phyloP scores from a whole-genome alignment of 2,113 vertebrate species.

The Oreocharis arfaki region DNA sequence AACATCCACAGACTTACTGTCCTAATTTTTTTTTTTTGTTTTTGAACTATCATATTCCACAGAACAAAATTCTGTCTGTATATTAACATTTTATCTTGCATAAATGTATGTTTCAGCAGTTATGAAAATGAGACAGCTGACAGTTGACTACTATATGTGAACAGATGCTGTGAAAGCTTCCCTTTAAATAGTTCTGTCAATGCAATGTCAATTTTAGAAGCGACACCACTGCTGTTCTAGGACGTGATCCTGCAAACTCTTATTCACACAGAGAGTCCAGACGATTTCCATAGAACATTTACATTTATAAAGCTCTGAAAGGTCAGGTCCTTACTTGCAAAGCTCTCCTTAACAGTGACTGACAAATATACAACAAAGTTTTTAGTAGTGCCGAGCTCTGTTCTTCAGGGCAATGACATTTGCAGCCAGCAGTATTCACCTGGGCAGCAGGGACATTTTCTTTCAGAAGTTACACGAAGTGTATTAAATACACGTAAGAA shows the following conservation, averaged over 20 bases:
- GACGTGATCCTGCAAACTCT: neutral
- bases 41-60: neutral
- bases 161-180: slow-evolving; percentile 44
- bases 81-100: neutral
- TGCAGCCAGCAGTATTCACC: neutral
- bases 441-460: neutral
- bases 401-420: neutral
- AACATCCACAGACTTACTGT: neutral
- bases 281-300: neutral
- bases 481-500: neutral
- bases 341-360: neutral
- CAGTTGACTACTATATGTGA: slow-evolving; percentile 29
- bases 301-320: neutral
- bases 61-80: neutral
- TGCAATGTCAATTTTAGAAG: slow-evolving; percentile 14
- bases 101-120: slow-evolving; percentile 40
- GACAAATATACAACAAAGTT: neutral
- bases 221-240: neutral
- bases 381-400: neutral
- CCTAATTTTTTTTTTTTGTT: neutral
- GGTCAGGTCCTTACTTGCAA: neutral
- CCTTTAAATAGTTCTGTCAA: slow-evolving; percentile 52
- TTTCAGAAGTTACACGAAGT: neutral
- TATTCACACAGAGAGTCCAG: neutral
- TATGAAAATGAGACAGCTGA: slow-evolving; percentile 52